Evolutionary conservation across 2,888 invertebrate genomes (phyloP).

Genomic region (Alloscopus bannaensis): DNA sequence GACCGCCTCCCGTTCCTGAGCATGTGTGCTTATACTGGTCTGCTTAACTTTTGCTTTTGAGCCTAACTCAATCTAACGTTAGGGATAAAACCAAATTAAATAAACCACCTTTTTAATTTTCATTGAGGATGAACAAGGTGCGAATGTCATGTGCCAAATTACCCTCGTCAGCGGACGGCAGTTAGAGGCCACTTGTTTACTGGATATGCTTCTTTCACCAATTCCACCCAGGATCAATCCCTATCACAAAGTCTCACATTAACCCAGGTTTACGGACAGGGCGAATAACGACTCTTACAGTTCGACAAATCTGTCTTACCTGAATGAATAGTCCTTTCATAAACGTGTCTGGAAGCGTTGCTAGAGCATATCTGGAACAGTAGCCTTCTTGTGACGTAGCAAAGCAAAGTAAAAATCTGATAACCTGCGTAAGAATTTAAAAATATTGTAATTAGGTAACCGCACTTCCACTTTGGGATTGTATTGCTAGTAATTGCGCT

Average conservation of each 20-base stretch:
- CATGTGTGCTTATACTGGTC: slow-evolving; percentile 62
- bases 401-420: slow-evolving; percentile 72
- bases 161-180: slow-evolving; percentile 70
- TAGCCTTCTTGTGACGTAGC: slow-evolving; percentile 69
- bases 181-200: slow-evolving; percentile 69
- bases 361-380: slow-evolving; percentile 70
- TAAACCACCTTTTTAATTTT: too few species aligned
- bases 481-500: background rate
- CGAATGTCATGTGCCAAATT: slow-evolving; percentile 23
- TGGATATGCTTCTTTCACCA: slow-evolving; percentile 70
- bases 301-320: slow-evolving; percentile 50
- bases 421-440: slow-evolving; percentile 67
- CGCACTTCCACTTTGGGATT: too few species aligned
- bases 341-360: slow-evolving; percentile 71
- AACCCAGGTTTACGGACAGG: too few species aligned
- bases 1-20: slow-evolving; percentile 59
- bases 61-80: slow-evolving; percentile 68
- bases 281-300: too few species aligned
- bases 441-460: too few species aligned
- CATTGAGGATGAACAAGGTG: background rate
- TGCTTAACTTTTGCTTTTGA: slow-evolving; percentile 69
- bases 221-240: slow-evolving; percentile 71
- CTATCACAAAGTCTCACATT: too few species aligned
- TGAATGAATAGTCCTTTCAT: slow-evolving; percentile 73
- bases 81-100: background rate